Percentiles rank a stretch among this genome's conserved stretches.
Evolutionary conservation across 2,113 vertebrate genomes (phyloP).

Genomic region (Paramormyrops kingsleyae): DNA sequence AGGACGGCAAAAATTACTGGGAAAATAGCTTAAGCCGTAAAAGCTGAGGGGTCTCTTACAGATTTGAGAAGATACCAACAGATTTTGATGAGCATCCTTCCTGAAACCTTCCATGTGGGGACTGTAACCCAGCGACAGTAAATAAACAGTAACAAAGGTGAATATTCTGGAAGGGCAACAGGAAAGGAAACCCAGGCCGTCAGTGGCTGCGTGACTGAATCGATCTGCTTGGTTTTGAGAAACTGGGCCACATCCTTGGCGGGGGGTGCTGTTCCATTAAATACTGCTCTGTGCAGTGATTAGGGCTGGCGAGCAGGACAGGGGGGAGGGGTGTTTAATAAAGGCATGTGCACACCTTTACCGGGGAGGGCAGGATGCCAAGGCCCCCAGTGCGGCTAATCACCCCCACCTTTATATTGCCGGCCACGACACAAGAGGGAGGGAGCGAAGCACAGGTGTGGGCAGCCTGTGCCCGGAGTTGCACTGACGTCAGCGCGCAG

Average conservation of each 20-base stretch:
- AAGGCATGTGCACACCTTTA: neutral
- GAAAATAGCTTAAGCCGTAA: neutral
- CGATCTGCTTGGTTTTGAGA: neutral
- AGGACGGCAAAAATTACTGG: neutral
- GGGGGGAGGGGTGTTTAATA: neutral
- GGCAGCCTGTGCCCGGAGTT: neutral
- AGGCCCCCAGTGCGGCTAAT: neutral
- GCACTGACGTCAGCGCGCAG: neutral
- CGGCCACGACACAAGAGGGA: neutral
- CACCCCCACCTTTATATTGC: neutral
- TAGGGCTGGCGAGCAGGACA: neutral
- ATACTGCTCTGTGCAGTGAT: neutral
- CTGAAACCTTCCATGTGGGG: neutral
- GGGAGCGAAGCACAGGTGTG: neutral
- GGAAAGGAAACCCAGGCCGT: neutral
- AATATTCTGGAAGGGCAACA: neutral
- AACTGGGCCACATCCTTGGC: neutral
- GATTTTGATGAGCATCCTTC: neutral
- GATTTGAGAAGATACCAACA: neutral
- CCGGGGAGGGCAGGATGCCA: neutral
- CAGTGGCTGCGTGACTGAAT: neutral
- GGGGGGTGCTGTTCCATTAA: neutral
- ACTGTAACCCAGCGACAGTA: neutral
- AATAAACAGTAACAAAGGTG: neutral
- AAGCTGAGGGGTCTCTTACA: neutral